Base-by-base conservation (phyloP, 2,797 vertebrate genomes). In the Chelonia mydas region DNA sequence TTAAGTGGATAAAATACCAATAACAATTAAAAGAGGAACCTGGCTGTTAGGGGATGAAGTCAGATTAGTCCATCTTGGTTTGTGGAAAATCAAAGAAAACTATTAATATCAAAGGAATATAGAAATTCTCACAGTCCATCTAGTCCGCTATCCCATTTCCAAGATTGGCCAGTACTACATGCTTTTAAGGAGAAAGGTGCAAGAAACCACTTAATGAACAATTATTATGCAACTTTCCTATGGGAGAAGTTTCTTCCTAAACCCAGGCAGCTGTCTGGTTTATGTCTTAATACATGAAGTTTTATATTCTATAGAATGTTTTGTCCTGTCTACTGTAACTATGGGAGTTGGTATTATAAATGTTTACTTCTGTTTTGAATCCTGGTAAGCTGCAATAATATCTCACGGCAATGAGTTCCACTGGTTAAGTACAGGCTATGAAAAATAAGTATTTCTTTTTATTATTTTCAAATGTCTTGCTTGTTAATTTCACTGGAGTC, bases 51-150 rank as follows among this genome's bases (percentile, higher is more conserved):
- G 17, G 83, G 19, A 65, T 84, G 8, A 61, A 96, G 37, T 94
- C 88, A 89, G 93, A 88, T 86, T 86, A 90, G 13, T 83, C n/a
- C 61, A 37, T 68, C 87, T 47, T 86, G 49, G 90, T 95, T 84
- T 79, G 93, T 81, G 8, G 17, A 87, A 92, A 94, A 90, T 90
- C 72, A 97, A 95, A 94, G 81, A 25, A 96, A 74, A 81, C 59
- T 84, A 59, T 61, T 95, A 86, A 81, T 54, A 96, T 27, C 37
- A 93, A 83, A 90, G 79, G n/a, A 65, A 65, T n/a, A 65, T 65
- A n/a, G 61, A 89, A 82, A 74, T 74, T 45, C 41, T 27, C 84
- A 61, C 9, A 78, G 51, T 53, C 55, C 89, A 92, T 45, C 5
- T 10, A 41, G 94, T 94, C 91, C 1, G 0, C 8, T 28, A 21